phyloP scores from a whole-genome alignment of 2,113 vertebrate genomes.

The Sphyrna mokarran region DNA sequence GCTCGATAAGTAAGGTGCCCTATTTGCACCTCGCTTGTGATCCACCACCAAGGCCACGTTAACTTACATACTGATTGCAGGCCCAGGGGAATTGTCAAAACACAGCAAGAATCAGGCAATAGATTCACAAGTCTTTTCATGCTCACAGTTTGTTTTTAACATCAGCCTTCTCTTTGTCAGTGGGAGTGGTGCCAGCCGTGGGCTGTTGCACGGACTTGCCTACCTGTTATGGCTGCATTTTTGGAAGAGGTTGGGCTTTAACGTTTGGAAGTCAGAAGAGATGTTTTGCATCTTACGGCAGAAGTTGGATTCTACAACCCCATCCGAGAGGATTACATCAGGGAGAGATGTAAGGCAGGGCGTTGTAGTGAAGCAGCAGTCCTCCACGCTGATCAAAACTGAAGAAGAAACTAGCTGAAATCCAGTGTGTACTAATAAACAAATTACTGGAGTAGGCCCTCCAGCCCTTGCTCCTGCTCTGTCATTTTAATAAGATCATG shows the following conservation, averaged over 20 bases:
- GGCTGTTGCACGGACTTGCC: background rate
- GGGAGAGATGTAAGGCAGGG: background rate
- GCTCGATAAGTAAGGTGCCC: background rate
- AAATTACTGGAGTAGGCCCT: no score
- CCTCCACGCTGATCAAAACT: no score
- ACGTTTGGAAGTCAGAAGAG: background rate
- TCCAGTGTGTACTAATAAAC: background rate
- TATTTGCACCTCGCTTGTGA: background rate
- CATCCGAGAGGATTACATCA: background rate
- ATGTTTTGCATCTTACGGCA: background rate
- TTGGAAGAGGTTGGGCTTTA: background rate
- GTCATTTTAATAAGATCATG: no score
- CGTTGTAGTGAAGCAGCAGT: background rate
- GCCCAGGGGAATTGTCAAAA: background rate
- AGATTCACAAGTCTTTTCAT: background rate
- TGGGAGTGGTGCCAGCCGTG: background rate
- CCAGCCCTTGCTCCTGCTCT: no score
- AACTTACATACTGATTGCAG: background rate
- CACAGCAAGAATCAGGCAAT: background rate
- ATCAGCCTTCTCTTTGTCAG: background rate
- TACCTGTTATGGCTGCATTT: background rate
- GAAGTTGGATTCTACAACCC: background rate
- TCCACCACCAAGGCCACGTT: background rate
- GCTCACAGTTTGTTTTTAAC: background rate
- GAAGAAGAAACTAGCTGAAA: background rate